Base-by-base conservation (phyloP, 1,140 invertebrate species). In the Pseudomyrmex gracilis region DNA sequence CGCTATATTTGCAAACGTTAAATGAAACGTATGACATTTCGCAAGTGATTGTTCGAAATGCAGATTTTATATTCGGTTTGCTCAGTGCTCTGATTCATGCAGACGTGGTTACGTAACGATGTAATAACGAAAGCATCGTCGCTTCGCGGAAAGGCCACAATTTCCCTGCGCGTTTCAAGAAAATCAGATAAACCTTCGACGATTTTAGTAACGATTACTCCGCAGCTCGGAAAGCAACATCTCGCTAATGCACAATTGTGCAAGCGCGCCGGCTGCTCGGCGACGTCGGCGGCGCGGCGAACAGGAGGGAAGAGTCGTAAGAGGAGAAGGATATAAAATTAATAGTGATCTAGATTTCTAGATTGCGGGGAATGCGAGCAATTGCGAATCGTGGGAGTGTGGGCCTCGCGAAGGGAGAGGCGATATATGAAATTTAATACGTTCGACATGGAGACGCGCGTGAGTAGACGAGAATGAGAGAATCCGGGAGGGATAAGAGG, bases 291-390 rank as follows among this genome's bases (percentile, higher is more conserved):
- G 63, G 63, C 13, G 60, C 20, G 61, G 1, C n/a, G n/a, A 3
- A 1, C 13, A 10, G 49, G 24, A 49, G 34, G 15, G 22, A 20
- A 17, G 34, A 34, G 20, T 58, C 63, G 9, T 17, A 60, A 60
- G 61, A 64, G 66, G 84, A 83, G 73, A 51, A 88, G 78, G 86
- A 87, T 93, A 92, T 93, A 93, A 94, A 94, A 94, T 94, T 94
- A 94, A 94, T 94, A 93, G 92, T 88, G 93, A 93, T 93, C 93
- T 93, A 93, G 92, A 94, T 93, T 93, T 93, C 91, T 93, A 93
- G 92, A 93, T 94, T 93, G 93, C 91, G 86, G 91, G 83, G 91
- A 94, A 94, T 93, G 92, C 91, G 90, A 91, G 92, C 91, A 93
- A 93, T 93, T 93, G 92, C 90, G 87, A 90, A 86, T 93, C 90